Evolutionary conservation across 2,797 vertebrate species (phyloP), one percentile per base, ranked within the genome.

Genomic region (Mus minutoides): DNA sequence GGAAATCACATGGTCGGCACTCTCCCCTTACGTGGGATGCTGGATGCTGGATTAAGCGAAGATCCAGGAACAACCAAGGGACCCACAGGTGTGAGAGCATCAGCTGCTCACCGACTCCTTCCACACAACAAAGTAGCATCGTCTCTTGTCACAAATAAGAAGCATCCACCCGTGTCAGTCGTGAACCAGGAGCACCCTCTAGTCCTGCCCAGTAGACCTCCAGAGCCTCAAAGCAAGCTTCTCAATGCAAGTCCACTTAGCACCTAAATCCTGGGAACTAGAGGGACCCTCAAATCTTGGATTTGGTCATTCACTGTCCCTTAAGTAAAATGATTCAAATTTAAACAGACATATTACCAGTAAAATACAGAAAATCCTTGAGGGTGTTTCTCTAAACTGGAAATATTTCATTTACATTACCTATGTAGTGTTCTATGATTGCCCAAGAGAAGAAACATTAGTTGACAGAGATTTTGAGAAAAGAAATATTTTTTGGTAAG

Each of bases 291-390:
- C 14, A 10, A 37, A 62, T 69, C 49, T 49, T 58, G 54, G 12
- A 79, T 64, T 58, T 90, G 56, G 86, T 62, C 78, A 92, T 37
- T 92, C 93, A 82, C 46, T 49, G 58, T 54, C 80, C 79, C n/a
- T 46, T 49, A 71, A 80, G 43, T 60, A 40, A 85, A 22, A 46
- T 69, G 87, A 52, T 85, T 71, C 73, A 34, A n/a, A 40, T 84
- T 90, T 79, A 94, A 94, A 78, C 43, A 90, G 56, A 58, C 21
- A 77, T 67, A 71, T 0, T 62, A n/a, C 69, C 58, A 93, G 58
- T 64, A 94, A 94, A 96, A 96, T 82, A 78, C 40, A 86, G 58
- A 96, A 83, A 88, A 54, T 80, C 69, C 24, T 56, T 43, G 69
- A 78, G 29, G 14, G 21, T 85, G 83, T 90, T 93, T 91, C 80